phyloP scores from a whole-genome alignment of 2,888 invertebrate genomes.

The Patella caerulea region DNA sequence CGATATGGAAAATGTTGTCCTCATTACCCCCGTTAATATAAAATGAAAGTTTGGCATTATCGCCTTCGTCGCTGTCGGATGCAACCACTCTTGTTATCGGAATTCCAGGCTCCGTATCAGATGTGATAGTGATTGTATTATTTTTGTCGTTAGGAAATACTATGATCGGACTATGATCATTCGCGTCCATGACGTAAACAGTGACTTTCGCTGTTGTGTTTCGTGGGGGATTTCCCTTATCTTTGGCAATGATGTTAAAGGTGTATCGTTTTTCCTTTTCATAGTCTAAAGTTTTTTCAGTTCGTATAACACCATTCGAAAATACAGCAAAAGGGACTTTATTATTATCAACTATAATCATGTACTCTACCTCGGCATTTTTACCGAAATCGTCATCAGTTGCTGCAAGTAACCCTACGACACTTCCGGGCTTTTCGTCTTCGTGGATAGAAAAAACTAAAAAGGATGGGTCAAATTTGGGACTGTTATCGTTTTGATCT shows the following conservation, averaged over 20 bases:
- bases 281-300: conserved; percentile 49
- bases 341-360: conserved; percentile 16
- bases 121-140: conserved; percentile 43
- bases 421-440: conserved; percentile 40
- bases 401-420: conserved; percentile 51
- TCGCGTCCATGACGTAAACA: conserved; percentile 57
- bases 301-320: conserved; percentile 45
- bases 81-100: conserved; percentile 45
- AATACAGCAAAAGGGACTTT: conserved; percentile 52
- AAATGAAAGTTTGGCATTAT: conserved; percentile 50
- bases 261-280: conserved; percentile 45
- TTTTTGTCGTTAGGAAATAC: conserved; percentile 51
- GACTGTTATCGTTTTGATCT: conserved; percentile 59
- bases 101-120: conserved; percentile 33
- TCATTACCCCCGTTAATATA: conserved; percentile 46
- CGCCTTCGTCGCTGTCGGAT: conserved; percentile 50
- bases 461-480: conserved; percentile 43
- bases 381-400: conserved; percentile 51
- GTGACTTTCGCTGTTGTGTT: conserved; percentile 51
- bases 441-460: conserved; percentile 48
- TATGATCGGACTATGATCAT: conserved; percentile 62
- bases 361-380: conserved; percentile 46
- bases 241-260: conserved; percentile 54
- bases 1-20: conserved; percentile 42
- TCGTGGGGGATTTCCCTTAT: conserved; percentile 52